A percentile compares a stretch with the other conserved stretches of the same genome.
Conservation (phyloP, 2,113 vertebrate genomes). For the Seriola quinqueradiata region DNA sequence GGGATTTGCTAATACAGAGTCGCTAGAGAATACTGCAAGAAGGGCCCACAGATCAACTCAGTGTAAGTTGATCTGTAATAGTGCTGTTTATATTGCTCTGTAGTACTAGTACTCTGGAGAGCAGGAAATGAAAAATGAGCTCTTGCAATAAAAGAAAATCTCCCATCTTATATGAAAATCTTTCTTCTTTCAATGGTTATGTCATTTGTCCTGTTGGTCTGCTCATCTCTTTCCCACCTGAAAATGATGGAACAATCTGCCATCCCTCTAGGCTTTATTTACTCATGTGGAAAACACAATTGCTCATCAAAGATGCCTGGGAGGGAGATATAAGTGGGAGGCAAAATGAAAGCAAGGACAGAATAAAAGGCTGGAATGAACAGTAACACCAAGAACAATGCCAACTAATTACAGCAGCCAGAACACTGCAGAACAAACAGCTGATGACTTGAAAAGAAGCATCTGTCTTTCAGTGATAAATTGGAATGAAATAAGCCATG, state of each 20-base stretch:
- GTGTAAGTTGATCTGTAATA: conserved; percentile 36
- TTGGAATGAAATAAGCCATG: conserved; percentile 32
- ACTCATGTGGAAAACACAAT: conserved; percentile 72
- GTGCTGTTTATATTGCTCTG: conserved; percentile 16
- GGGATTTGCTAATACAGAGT: conserved; percentile 23
- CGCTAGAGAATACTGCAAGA: conserved; percentile 27
- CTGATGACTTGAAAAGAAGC: conserved; percentile 57
- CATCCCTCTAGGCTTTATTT: conserved; percentile 70
- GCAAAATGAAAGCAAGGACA: conserved; percentile 69
- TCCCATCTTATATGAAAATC: conserved; percentile 9
- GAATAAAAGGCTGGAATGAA: conserved; percentile 61
- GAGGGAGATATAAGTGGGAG: conserved; percentile 68
- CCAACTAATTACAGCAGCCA: conserved; percentile 67
- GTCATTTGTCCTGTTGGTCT: conserved; percentile 42
- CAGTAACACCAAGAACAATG: conserved; percentile 68
- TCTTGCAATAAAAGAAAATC: conserved; percentile 9
- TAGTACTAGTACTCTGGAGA: conserved; percentile 15
- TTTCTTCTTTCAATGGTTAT: neutral
- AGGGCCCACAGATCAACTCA: conserved; percentile 38
- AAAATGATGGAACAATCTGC: conserved; percentile 55
- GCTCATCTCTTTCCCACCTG: conserved; percentile 56
- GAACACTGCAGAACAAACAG: conserved; percentile 52
- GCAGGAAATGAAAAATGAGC: conserved; percentile 27
- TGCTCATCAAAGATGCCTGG: conserved; percentile 73
- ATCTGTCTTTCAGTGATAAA: conserved; percentile 63